Evolutionary conservation across 2,888 invertebrate genomes (phyloP), one percentile per base, ranked within the genome.

Genomic region (Watsonalla cultraria): DNA sequence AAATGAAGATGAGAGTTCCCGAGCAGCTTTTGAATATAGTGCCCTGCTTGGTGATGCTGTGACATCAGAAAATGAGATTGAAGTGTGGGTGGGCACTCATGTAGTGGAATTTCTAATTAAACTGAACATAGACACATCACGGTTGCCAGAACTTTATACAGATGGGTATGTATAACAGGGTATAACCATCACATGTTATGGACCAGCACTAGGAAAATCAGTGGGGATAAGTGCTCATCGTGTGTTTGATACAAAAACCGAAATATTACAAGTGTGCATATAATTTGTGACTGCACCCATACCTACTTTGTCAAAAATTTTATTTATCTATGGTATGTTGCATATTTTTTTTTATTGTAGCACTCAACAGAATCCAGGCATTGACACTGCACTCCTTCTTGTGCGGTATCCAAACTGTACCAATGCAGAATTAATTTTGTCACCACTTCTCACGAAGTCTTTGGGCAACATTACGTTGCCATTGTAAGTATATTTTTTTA

Each of bases 31-130:
- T 76, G 94, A 95, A 72, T 94, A 94, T 70, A 88, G 89, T 61
- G 91, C 92, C n/a, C 80, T 95, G 47, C 77, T 94, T 8, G 87
- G 91, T 14, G 87, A 92, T 65, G 82, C 90, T 14, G 77, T 91
- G 45, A 87, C 92, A 49, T 79, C 86, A 48, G 86, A 91, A 57
- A 86, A 92, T 55, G 93, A 95, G 72, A 86, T 95, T 51, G 95
- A 95, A 84, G 91, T 95, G 35, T 91, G 91, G 76, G 92, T 94
- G 5, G 90, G 92, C n/a, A 83, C 84, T 57, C 92, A 93, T 62
- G 79, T 88, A 35, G 92, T 93, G 0, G 92, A 92, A 72, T 94
- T 95, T 72, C 72, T 94, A 37, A 93, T 95, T 57, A 92, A 88
- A 66, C 82, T 95, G 4, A 91, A 92, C 65, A 86, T 95, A 37